A percentile compares a stretch with the other conserved stretches of the same genome.
Conservation (phyloP, 1,140 invertebrate species). For the Drosophila sproati region DNA sequence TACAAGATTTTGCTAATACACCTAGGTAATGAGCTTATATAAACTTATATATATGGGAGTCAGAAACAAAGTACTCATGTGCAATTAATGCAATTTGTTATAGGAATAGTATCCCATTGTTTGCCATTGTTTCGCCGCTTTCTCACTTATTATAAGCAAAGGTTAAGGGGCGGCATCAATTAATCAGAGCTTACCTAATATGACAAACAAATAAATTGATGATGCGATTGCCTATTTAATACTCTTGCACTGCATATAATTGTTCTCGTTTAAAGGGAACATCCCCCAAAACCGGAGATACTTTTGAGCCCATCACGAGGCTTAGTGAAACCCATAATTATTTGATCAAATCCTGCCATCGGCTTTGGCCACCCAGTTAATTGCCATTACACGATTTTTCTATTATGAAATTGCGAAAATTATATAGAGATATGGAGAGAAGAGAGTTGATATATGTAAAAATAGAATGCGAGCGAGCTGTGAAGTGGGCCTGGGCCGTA, state of each 20-base stretch:
- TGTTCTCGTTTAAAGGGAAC: background rate
- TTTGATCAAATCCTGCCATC: slow-evolving; percentile 41
- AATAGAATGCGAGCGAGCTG: background rate
- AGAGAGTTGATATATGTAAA: background rate
- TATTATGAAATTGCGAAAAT: slow-evolving; percentile 63
- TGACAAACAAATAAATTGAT: background rate
- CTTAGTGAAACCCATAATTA: slow-evolving; percentile 21
- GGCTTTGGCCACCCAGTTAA: slow-evolving; percentile 33
- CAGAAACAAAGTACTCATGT: background rate
- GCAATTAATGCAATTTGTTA: background rate
- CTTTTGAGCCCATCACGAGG: slow-evolving; percentile 26
- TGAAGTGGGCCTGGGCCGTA: background rate
- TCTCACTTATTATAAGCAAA: slow-evolving; percentile 41
- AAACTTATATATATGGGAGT: background rate
- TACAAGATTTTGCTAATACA: slow-evolving; percentile 14
- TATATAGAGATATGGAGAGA: slow-evolving; percentile 40
- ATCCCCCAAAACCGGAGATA: slow-evolving; percentile 18
- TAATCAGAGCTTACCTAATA: slow-evolving; percentile 10
- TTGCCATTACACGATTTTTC: slow-evolving; percentile 72
- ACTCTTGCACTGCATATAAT: slow-evolving; percentile 1
- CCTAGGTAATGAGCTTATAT: slow-evolving; percentile 10
- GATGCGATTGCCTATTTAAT: background rate
- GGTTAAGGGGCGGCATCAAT: slow-evolving; percentile 23
- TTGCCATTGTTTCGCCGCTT: slow-evolving; percentile 46
- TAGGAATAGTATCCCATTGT: no score